These are phyloP conservation scores for Drosophila arawakana DNA, from an alignment of 1,140 invertebrate species.

Conservation along the genomic window DNA sequence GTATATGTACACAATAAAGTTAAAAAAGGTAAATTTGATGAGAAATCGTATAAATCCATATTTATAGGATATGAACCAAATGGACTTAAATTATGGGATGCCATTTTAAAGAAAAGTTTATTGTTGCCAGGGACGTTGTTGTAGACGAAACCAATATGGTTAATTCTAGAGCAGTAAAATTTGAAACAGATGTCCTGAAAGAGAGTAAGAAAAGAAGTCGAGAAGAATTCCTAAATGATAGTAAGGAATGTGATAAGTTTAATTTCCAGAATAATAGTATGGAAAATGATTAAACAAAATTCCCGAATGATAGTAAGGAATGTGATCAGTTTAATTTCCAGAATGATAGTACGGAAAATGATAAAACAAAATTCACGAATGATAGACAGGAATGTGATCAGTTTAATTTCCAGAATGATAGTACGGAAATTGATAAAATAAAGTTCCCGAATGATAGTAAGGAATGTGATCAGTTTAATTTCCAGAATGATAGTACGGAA, in stretches of 20 bases:
- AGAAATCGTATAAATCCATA: background rate
- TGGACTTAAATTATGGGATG: background rate
- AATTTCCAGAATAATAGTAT: constrained; percentile 18
- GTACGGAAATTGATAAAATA: background rate
- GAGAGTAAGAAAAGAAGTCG: background rate
- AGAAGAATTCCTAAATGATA: background rate
- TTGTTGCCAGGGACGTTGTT: constrained; percentile 3
- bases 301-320: constrained; percentile 15
- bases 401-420: background rate
- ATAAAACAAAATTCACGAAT: background rate
- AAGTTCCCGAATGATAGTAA: background rate
- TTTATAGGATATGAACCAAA: background rate
- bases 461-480: background rate
- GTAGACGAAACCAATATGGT: constrained; percentile 2
- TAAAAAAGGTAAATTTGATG: background rate
- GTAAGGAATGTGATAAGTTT: background rate
- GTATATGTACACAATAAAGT: background rate
- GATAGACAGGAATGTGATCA: background rate
- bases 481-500: constrained; percentile 20
- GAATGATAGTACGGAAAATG: constrained; percentile 10
- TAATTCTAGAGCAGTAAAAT: background rate
- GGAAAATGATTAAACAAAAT: background rate
- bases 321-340: background rate
- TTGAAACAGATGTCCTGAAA: background rate
- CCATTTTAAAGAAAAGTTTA: background rate